phyloP scores from a whole-genome alignment of 2,113 vertebrate species.

The Siniperca chuatsi region DNA sequence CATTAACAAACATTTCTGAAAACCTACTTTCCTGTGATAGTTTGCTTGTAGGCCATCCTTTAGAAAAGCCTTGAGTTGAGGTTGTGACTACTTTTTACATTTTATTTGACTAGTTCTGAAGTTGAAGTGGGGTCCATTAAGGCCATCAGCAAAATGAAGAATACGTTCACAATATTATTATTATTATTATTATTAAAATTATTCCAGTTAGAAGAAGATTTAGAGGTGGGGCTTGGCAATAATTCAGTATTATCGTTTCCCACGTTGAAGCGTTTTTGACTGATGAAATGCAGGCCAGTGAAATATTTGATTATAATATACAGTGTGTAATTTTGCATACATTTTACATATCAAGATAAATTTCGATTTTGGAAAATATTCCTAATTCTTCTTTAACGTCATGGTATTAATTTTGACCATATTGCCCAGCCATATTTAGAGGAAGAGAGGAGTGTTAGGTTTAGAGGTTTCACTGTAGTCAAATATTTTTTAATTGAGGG shows the following conservation, averaged over 20 bases:
- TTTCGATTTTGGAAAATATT: background rate
- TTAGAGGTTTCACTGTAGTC: background rate
- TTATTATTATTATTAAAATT: background rate
- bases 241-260: background rate
- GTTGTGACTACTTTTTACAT: background rate
- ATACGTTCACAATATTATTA: background rate
- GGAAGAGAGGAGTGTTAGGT: background rate
- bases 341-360: background rate
- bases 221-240: background rate
- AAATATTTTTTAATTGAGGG: background rate
- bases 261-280: background rate
- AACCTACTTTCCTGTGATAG: background rate
- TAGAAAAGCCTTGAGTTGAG: background rate
- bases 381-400: background rate
- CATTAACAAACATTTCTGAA: background rate
- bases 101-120: background rate
- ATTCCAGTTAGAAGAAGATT: background rate
- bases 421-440: background rate
- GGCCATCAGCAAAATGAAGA: background rate
- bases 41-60: background rate
- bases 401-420: background rate
- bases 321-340: background rate
- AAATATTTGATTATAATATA: background rate
- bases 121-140: background rate
- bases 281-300: too few relatives aligned